phyloP scores from a whole-genome alignment of 2,888 invertebrate genomes.

The Adela reaumurella region DNA sequence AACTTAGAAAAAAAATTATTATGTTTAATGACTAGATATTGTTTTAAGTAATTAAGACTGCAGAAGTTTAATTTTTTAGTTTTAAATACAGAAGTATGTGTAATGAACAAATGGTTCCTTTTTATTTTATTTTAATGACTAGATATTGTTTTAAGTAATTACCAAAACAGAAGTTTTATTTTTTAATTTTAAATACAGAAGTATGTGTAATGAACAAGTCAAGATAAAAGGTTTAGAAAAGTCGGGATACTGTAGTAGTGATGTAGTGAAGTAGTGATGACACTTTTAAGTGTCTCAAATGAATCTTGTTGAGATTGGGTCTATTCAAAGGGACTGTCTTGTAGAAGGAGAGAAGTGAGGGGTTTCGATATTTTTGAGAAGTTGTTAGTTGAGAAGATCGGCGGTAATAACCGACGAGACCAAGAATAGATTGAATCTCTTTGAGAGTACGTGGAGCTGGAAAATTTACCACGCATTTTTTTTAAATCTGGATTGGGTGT shows the following conservation, averaged over 20 bases:
- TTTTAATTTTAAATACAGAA: no score
- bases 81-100: no score
- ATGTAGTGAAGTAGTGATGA: conserved; percentile 1
- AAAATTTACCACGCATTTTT: conserved; percentile 7
- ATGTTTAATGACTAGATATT: no score
- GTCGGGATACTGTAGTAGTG: conserved; percentile 9
- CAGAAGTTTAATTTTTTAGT: no score
- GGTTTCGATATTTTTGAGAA: conserved; percentile 14
- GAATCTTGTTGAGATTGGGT: conserved; percentile 2
- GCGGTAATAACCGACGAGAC: conserved; percentile 2
- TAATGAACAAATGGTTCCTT: no score
- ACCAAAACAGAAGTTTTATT: no score
- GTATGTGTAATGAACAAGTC: no score
- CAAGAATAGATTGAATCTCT: conserved; percentile 12
- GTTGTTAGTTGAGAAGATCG: conserved; percentile 12
- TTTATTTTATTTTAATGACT: no score
- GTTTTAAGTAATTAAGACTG: no score
- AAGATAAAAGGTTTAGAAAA: conserved; percentile 17
- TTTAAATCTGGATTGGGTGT: conserved; percentile 14
- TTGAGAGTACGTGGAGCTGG: conserved; percentile 11
- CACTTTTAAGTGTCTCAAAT: conserved; percentile 3
- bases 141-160: no score
- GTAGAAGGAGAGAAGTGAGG: conserved; percentile 1
- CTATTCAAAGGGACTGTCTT: conserved; percentile 4
- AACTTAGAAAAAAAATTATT: no score